Evolutionary conservation across 2,888 invertebrate genomes (phyloP).

Genomic region (Ctena decussata): DNA sequence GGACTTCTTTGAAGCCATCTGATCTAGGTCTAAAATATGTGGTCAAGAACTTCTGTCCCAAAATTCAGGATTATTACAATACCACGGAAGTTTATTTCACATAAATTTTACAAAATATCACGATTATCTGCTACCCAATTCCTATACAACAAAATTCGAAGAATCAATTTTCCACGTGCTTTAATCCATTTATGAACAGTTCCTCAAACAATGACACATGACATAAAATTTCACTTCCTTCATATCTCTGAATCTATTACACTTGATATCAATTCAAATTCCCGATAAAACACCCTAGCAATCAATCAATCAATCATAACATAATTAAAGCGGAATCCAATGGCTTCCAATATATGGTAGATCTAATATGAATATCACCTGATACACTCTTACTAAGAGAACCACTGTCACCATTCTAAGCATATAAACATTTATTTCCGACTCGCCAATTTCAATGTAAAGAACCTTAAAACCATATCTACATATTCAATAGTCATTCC

Average conservation of each 20-base stretch:
- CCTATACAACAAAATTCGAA: neutral
- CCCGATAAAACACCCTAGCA: neutral
- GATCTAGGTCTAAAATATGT: no score
- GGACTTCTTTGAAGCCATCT: no score
- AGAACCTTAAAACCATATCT: constrained; percentile 22
- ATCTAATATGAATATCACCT: neutral
- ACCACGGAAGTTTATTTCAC: no score
- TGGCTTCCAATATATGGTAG: no score
- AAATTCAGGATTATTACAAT: no score
- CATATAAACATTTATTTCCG: constrained; percentile 47
- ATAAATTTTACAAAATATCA: neutral
- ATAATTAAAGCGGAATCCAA: neutral
- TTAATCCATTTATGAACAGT: neutral
- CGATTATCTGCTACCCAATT: neutral
- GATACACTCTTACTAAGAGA: neutral
- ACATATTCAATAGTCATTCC: constrained; percentile 1
- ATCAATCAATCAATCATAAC: constrained; percentile 14
- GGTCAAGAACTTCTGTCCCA: no score
- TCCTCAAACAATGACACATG: neutral
- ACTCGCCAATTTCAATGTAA: constrained; percentile 45
- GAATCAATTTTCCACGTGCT: neutral
- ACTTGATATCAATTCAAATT: neutral
- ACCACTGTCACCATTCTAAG: constrained; percentile 9
- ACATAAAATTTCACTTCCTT: neutral
- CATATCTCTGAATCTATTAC: neutral